Evolutionary conservation across 2,797 vertebrate species (phyloP), one percentile per base, ranked within the genome.

Genomic region (Bradypodion ventrale): DNA sequence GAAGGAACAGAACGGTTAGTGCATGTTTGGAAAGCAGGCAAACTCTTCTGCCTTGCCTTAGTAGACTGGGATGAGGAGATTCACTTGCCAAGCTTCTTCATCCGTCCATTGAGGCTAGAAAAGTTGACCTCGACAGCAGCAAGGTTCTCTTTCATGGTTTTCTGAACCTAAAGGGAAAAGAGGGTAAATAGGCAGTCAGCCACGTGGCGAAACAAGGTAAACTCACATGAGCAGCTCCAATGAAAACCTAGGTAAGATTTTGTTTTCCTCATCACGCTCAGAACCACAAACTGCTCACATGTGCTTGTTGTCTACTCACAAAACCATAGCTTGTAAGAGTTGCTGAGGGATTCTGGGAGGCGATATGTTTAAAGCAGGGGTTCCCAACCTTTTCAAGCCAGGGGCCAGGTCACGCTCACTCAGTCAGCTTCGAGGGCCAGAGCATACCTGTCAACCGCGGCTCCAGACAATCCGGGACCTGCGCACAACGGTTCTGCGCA

Each of bases 121-220:
- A 98, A 97, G 94, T 98, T 99, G 63, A 97, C 97, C 87, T 98
- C 97, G 46, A 98, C 95, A 0, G 97, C 94, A 81, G 93, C 94
- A 85, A 98, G 94, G 90, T 99, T 99, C 88, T 98, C 98, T 93
- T 97, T 97, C 97, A 98, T 98, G 4, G 98, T 98, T 85, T 96
- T 96, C 93, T 98, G 98, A 78, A 98, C 97, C 98, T 99, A 92
- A 2, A 84, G 40, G 29, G 19, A 52, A 42, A 81, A 35, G 5
- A 1, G 5, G 32, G 56, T 35, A 5, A 65, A 32, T 16, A 1
- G 49, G 63, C 59, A 3, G 40, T 62, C 74, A 63, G 42, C 3
- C 19, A 70, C 2, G 6, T 60, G 42, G 27, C 40, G 27, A 6
- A 35, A 66, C 29, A 32, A 8, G 29, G 4, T 60, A 9, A 23